Conservation (phyloP, 1,140 invertebrate genomes). For the Drosophila nasuta region DNA sequence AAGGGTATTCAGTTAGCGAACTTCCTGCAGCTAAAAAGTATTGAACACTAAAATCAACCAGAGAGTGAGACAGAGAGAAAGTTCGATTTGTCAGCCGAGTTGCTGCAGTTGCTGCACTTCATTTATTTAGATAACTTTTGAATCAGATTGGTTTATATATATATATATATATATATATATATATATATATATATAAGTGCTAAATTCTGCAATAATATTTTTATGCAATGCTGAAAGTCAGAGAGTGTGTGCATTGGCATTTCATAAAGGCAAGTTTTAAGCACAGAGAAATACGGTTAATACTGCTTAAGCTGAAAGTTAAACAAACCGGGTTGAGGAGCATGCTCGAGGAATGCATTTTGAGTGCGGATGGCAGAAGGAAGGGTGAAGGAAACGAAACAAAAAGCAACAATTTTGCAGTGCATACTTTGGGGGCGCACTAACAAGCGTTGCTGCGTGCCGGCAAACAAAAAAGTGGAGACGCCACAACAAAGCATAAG, state of each 20-base stretch:
- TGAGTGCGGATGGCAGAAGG: background rate
- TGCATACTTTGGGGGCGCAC: constrained; percentile 61
- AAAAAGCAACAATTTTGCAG: constrained; percentile 61
- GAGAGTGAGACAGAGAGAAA: background rate
- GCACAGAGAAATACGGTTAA: constrained; percentile 6
- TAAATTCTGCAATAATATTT: constrained; percentile 31
- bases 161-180: background rate
- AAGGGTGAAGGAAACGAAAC: constrained; percentile 19
- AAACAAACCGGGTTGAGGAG: background rate
- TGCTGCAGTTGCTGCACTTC: constrained; percentile 22
- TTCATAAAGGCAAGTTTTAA: constrained; percentile 14
- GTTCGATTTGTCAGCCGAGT: constrained; percentile 17
- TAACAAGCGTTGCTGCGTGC: constrained; percentile 74
- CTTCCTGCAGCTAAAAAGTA: constrained; percentile 10
- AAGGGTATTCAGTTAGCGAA: constrained; percentile 16
- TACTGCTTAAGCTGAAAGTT: constrained; percentile 21
- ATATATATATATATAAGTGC: constrained; percentile 3
- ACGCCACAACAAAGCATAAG: constrained; percentile 51
- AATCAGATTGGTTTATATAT: constrained; percentile 34
- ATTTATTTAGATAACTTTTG: constrained; percentile 18
- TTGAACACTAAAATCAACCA: constrained; percentile 13
- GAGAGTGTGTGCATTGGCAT: constrained; percentile 21
- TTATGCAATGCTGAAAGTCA: constrained; percentile 15
- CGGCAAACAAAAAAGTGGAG: constrained; percentile 66
- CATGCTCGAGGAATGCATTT: constrained; percentile 4